These are phyloP conservation scores for Sminthurinus signatus DNA, from an alignment of 1,140 invertebrate genomes.

Conservation along the genomic window DNA sequence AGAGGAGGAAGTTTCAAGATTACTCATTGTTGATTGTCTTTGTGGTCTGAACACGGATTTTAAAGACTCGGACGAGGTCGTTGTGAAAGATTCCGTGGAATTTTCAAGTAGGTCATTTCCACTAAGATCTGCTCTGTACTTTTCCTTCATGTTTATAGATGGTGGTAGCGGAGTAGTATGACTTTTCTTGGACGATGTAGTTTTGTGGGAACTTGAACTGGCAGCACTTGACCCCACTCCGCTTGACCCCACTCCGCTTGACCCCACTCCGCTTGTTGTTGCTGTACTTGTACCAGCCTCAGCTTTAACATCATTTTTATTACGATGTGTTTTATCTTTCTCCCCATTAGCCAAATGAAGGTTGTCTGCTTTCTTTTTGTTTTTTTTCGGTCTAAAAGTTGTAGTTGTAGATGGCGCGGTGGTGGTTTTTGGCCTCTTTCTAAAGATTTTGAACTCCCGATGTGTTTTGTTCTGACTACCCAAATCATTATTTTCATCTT, in stretches of 20 bases:
- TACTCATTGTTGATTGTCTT: no score
- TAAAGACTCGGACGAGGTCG: no score
- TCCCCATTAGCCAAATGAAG: not conserved
- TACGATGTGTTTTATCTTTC: not conserved
- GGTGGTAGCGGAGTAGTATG: no score
- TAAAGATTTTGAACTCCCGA: not conserved
- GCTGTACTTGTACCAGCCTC: not conserved
- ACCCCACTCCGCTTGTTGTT: not conserved
- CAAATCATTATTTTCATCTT: constrained; percentile 3
- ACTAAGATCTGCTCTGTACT: no score
- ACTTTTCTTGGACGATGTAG: no score
- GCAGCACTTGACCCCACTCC: not conserved
- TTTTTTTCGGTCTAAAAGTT: no score
- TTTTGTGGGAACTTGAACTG: no score
- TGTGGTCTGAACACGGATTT: no score
- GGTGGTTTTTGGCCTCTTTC: constrained; percentile 9
- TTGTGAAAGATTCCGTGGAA: no score
- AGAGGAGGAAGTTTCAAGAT: no score
- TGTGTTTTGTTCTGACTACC: not conserved
- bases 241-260: not conserved
- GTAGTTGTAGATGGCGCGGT: not conserved
- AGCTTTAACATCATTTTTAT: not conserved
- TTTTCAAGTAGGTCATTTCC: no score
- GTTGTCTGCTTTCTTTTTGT: not conserved
- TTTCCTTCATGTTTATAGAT: no score